Evolutionary conservation across 92 coral and sea anemone genomes (phyloP), one percentile per base, ranked within the genome.

Genomic region (Micromussa lordhowensis): DNA sequence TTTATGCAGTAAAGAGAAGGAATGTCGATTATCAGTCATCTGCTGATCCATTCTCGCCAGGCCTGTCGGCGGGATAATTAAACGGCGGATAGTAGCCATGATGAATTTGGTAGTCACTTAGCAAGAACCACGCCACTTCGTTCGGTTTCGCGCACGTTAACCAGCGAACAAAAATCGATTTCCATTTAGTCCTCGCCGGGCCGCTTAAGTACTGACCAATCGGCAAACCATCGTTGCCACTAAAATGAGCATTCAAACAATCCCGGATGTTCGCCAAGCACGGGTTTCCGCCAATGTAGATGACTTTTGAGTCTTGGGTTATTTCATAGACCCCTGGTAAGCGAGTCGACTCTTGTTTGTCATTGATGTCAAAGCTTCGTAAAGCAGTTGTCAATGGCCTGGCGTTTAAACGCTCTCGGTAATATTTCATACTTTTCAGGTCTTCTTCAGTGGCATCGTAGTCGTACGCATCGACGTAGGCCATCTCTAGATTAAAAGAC

Each of bases 271-370:
- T 88, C 19, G 94, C 86, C 9, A 93, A 92, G 59, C 87, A 90
- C 28, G 94, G 96, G 55, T 93, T 94, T 7, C 98, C 98, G 34
- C 98, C 98, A 81, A 95, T 95, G 93, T 95, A 95, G 79, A 95
- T 92, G 66, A 94, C 91, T 55, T 71, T 86, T 24, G 87, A 90
- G 78, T 94, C 94, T 69, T 95, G 91, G 3, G 90, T 91, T 35
- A 95, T 95, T 86, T 95, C 98, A 91, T 95, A 95, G 64, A 95
- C 98, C 16, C 98, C 98, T 15, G 98, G 96, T 30, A 94, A 89
- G 35, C 92, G 85, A 12, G 94, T 91, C 7, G 91, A 88, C 19
- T 87, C 92, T 51, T 86, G 48, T 59, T 79, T 72, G 74, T 78
- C 78, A 48, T 78, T 88, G 63, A 88, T 91, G 59, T 92, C 92